These are phyloP conservation scores for Selene dorsalis DNA, from an alignment of 2,797 vertebrate species.

Conservation along the genomic window DNA sequence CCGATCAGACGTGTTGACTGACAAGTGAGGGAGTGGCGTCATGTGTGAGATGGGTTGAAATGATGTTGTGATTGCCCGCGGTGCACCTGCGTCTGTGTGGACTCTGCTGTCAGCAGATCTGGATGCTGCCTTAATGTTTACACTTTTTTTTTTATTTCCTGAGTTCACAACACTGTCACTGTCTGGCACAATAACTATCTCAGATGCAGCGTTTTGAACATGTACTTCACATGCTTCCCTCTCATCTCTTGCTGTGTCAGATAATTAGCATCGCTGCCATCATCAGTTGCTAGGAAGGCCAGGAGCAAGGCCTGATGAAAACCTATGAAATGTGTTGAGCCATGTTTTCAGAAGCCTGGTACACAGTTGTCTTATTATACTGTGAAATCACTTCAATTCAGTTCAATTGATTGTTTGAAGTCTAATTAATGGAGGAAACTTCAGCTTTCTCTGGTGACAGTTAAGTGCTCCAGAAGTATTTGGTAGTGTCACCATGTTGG, in stretches of 20 bases:
- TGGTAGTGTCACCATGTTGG: neutral
- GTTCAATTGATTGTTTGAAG: neutral
- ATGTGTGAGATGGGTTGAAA: neutral
- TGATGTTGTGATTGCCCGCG: neutral
- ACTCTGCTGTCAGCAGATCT: neutral
- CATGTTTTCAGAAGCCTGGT: neutral
- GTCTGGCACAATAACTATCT: neutral
- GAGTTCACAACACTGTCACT: neutral
- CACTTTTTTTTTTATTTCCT: constrained; percentile 1
- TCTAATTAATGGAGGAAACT: neutral
- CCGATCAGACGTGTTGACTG: neutral
- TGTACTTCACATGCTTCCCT: neutral
- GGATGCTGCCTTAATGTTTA: neutral
- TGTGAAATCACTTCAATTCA: too few relatives aligned
- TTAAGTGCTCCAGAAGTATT: neutral
- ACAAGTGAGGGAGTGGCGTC: neutral
- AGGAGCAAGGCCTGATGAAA: constrained; percentile 15
- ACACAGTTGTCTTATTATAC: neutral
- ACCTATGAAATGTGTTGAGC: constrained; percentile 28
- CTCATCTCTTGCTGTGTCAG: constrained; percentile 24
- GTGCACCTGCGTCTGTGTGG: neutral
- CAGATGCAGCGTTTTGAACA: neutral
- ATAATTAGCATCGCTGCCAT: constrained; percentile 4
- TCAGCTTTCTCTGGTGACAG: neutral
- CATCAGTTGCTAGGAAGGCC: neutral